A percentile compares a stretch with the other conserved stretches of the same genome.
phyloP scores from a whole-genome alignment of 2,113 vertebrate genomes.

The Brachypteracias leptosomus region DNA sequence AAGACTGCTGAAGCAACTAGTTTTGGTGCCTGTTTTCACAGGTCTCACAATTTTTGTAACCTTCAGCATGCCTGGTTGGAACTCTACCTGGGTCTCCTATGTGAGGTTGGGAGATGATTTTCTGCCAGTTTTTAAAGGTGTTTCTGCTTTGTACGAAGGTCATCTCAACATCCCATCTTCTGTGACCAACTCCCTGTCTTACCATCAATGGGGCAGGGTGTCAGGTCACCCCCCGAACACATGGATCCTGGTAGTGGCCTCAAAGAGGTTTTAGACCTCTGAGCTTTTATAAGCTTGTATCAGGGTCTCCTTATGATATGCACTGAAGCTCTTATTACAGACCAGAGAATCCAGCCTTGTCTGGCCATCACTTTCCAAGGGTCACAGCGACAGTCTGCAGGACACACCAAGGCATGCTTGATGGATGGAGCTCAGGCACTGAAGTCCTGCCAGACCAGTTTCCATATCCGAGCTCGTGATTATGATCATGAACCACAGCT shows the following conservation, averaged over 20 bases:
- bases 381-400: neutral
- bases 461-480: neutral
- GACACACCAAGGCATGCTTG: neutral
- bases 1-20: neutral
- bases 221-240: neutral
- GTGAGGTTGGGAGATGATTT: neutral
- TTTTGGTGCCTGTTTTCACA: neutral
- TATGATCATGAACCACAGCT: neutral
- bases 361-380: neutral
- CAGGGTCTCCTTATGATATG: neutral
- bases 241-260: neutral
- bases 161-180: neutral
- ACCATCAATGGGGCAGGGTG: rapidly evolving
- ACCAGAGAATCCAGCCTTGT: neutral
- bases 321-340: neutral
- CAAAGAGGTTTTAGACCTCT: neutral
- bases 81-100: neutral
- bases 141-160: neutral
- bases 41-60: neutral
- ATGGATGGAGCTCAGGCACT: neutral
- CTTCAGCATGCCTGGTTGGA: neutral
- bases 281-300: neutral
- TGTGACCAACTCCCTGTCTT: neutral
- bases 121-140: neutral
- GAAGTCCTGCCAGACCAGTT: neutral